Evolutionary conservation across 2,888 invertebrate species (phyloP).

Genomic region (Ethmia dodecea): DNA sequence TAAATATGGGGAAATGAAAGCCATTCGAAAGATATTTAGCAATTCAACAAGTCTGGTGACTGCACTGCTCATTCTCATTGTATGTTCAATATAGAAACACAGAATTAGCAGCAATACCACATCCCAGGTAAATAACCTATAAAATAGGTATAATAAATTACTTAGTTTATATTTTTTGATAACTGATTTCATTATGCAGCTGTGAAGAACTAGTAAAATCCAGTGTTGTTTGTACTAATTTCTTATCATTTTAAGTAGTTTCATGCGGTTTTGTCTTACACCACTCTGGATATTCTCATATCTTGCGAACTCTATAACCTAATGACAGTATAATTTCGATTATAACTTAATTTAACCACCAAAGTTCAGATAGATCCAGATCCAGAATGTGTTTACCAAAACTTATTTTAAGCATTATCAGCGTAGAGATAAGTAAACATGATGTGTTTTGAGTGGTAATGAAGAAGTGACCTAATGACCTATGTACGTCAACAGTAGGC

Average conservation of each 20-base stretch:
- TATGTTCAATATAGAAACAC: no score
- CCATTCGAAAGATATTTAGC: no score
- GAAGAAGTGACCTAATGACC: constrained; percentile 58
- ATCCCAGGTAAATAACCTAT: no score
- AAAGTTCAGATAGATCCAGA: constrained; percentile 25
- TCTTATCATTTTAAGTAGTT: constrained; percentile 16
- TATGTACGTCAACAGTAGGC: constrained; percentile 69
- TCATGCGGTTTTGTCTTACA: constrained; percentile 19
- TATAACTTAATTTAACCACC: constrained; percentile 19
- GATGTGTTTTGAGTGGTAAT: constrained; percentile 24
- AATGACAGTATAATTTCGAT: constrained; percentile 14
- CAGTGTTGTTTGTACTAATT: constrained; percentile 3
- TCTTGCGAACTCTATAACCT: constrained; percentile 33
- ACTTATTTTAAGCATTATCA: constrained; percentile 2
- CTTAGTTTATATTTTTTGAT: no score
- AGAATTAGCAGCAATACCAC: no score
- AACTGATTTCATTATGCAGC: no score
- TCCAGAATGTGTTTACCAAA: constrained; percentile 8
- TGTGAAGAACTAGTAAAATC: constrained; percentile 2
- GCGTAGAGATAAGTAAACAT: no score
- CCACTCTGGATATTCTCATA: constrained; percentile 24
- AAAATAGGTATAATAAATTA: no score
- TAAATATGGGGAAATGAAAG: no score
- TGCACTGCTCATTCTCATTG: no score
- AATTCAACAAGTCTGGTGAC: no score